Evolutionary conservation across 2,797 vertebrate genomes (phyloP), one percentile per base, ranked within the genome.

Genomic region (Poecilia picta): DNA sequence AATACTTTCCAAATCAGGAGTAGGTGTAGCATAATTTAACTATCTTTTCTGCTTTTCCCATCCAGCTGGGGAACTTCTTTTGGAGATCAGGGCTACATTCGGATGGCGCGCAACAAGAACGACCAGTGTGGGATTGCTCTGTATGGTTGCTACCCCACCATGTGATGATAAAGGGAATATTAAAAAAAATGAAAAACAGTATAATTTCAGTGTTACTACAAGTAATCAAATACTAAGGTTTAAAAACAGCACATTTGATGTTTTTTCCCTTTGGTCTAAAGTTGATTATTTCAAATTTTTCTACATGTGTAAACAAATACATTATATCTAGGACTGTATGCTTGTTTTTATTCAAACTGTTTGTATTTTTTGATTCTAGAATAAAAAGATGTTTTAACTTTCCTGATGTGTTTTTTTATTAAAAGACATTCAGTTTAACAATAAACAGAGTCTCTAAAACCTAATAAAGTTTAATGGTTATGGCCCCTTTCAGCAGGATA

Each of bases 61-160:
- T 86, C 10, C 84, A 99, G 98, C 66, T 99, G 98, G 98, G 97
- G 97, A 0, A 2, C 3, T 0, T 0, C 0, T 0, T 99, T 96
- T 0, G 98, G 98, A 12, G 97, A 98, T 0, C 0, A 83, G 23
- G 98, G 98, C 31, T 99, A 96, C 81, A 94, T 99, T 90, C 95
- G 93, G 39, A 98, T 99, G 92, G 73, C 93, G 0, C 96, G 98
- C 78, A 98, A 98, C 85, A 94, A 93, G 16, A 80, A 76, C 1
- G 92, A 98, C 90, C 96, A 95, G 79, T 99, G 98, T 23, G 97
- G 97, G 45, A 97, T 99, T 73, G 96, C 97, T 51, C 87, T 1
- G 46, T 96, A 86, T 0, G 3, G 66, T 47, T 95, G 91, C 1
- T 98, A 97, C 31, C 98, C 98, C 0, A 66, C 93, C 20, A 95